Evolutionary conservation across 2,888 invertebrate genomes (phyloP).

Genomic region (Chromoteleia sp.): DNA sequence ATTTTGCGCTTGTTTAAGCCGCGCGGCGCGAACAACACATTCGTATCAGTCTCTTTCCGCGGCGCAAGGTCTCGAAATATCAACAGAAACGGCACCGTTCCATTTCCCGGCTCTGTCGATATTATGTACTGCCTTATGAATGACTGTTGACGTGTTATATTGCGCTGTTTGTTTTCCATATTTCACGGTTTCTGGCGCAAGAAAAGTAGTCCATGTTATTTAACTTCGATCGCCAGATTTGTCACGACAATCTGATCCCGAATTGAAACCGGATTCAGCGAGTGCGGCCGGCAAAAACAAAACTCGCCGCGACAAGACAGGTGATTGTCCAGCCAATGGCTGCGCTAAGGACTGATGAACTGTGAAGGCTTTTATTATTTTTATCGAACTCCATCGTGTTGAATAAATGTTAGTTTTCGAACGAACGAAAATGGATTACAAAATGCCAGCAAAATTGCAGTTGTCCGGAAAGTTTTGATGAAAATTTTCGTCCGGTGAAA

Average conservation of each 20-base stretch:
- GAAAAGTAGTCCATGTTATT: constrained; percentile 49
- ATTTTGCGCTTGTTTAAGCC: constrained; percentile 25
- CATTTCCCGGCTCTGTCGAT: constrained; percentile 24
- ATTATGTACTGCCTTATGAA: constrained; percentile 55
- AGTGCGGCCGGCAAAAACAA: constrained; percentile 5
- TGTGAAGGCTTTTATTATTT: constrained; percentile 60
- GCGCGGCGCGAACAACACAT: constrained; percentile 20
- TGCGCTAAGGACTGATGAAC: constrained; percentile 45
- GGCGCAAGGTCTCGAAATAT: constrained; percentile 38
- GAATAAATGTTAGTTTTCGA: constrained; percentile 57
- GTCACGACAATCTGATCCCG: constrained; percentile 39
- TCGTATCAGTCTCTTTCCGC: constrained; percentile 24
- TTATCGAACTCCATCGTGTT: constrained; percentile 46
- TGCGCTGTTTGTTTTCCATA: constrained; percentile 62
- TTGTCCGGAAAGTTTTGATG: constrained; percentile 52
- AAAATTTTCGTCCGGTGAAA: constrained; percentile 30
- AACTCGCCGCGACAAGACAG: constrained; percentile 20
- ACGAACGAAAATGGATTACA: constrained; percentile 51
- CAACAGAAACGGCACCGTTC: constrained; percentile 9
- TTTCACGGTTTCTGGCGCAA: constrained; percentile 41
- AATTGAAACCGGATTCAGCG: constrained; percentile 14
- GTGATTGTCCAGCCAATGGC: constrained; percentile 19
- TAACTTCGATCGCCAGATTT: constrained; percentile 41
- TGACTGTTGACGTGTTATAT: constrained; percentile 61
- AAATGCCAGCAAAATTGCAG: constrained; percentile 53